Conservation (phyloP, 2,797 vertebrate genomes). For the Enteromius paludinosus region DNA sequence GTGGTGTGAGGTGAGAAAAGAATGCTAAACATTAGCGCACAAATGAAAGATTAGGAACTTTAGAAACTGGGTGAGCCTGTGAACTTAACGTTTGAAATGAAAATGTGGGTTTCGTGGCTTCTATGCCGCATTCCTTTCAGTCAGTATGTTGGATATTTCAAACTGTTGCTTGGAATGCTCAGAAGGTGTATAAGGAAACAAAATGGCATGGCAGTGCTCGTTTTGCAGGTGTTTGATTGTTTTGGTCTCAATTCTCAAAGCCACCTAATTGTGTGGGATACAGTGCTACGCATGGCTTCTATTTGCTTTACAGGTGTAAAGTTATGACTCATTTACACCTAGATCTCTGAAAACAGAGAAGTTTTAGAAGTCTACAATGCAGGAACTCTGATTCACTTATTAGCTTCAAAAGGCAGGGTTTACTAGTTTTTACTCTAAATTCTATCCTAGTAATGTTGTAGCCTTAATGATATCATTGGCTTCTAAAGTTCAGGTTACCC, state of each 20-base stretch:
- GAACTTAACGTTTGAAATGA: background rate
- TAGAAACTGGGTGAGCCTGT: conserved; percentile 11
- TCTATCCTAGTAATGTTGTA: background rate
- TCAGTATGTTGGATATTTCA: background rate
- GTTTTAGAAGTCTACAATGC: background rate
- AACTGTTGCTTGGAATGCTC: background rate
- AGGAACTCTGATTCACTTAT: background rate
- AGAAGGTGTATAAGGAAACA: background rate
- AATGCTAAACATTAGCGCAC: conserved; percentile 14
- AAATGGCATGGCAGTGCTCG: background rate
- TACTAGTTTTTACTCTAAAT: background rate
- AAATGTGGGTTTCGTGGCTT: background rate
- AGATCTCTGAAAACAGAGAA: background rate
- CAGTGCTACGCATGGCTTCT: background rate
- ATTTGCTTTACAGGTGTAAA: background rate
- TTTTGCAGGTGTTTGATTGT: conserved; percentile 1
- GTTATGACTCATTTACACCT: background rate
- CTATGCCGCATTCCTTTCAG: background rate
- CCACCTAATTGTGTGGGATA: background rate
- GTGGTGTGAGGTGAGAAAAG: conserved; percentile 13
- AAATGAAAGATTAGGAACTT: conserved; percentile 1
- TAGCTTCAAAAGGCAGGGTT: background rate
- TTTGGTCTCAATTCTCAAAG: background rate
- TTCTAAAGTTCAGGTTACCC: background rate
- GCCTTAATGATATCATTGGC: background rate